Evolutionary conservation across 2,797 vertebrate species (phyloP).

Genomic region (Salarias fasciatus): DNA sequence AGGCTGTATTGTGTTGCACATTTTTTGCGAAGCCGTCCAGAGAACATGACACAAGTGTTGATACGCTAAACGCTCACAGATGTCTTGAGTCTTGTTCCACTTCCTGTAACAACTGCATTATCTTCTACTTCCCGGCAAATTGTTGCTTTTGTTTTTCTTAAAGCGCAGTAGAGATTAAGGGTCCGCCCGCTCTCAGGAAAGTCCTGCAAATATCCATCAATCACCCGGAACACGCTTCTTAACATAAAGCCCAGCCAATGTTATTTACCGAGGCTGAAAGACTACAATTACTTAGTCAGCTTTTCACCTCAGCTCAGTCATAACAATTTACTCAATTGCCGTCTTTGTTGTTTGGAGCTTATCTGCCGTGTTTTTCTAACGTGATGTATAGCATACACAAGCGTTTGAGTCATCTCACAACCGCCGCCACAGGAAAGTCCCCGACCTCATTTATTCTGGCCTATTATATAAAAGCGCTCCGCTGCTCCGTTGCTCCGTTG

Average conservation of each 20-base stretch:
- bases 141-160: slow-evolving; percentile 41
- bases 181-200: slow-evolving; percentile 24
- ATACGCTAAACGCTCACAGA: slow-evolving; percentile 65
- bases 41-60: slow-evolving; percentile 51
- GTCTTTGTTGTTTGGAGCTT: slow-evolving; percentile 36
- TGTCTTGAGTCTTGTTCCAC: slow-evolving; percentile 43
- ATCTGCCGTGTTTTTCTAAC: slow-evolving; percentile 52
- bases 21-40: slow-evolving; percentile 36
- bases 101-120: slow-evolving; percentile 46
- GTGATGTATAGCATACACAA: slow-evolving; percentile 37
- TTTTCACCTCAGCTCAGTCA: slow-evolving; percentile 49
- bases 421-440: slow-evolving; percentile 40
- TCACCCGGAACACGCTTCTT: slow-evolving; percentile 15
- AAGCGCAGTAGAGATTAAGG: slow-evolving; percentile 24
- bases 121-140: slow-evolving; percentile 27
- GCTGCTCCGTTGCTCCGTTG: slow-evolving; percentile 15
- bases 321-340: slow-evolving; percentile 53
- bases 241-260: slow-evolving; percentile 15
- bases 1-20: slow-evolving; percentile 40
- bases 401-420: slow-evolving; percentile 41
- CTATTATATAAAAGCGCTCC: slow-evolving; percentile 34
- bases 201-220: slow-evolving; percentile 10
- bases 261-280: slow-evolving; percentile 20
- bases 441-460: slow-evolving; percentile 32
- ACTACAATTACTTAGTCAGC: slow-evolving; percentile 9